Evolutionary conservation across 92 coral and sea anemone genomes (phyloP), one percentile per base, ranked within the genome.

Genomic region (Palythoa grandis): DNA sequence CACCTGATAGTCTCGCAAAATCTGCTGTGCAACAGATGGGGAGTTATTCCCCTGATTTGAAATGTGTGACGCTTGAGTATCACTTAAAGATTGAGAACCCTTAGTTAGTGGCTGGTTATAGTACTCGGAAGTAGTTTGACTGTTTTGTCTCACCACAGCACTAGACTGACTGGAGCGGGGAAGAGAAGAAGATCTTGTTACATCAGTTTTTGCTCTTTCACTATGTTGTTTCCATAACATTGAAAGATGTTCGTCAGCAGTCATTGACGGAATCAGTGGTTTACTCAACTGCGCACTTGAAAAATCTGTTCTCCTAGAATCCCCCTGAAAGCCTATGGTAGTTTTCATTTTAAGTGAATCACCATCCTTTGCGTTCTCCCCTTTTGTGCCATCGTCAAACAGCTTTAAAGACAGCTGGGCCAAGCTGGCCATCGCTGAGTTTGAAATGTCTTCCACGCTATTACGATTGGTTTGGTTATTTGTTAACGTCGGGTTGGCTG

Each of bases 221-320:
- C 17, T 79, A 14, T 79, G 84, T 9, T n/a, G 69, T 57, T 79
- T 79, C 84, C 84, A 79, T 17, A 79, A 63, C 84, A 63, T 43
- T 65, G 84, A 79, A 22, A 79, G 72, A 67, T 79, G 84, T 48
- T 79, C 58, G 50, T 79, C 84, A 65, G 84, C 84, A 63, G 84
- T 79, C 56, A 47, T 37, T 57, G 83, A 16, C 70, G 48, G 25
- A 47, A 78, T 38, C 24, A 47, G 22, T 9, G 84, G 19, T 39
- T n/a, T 65, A 65, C 57, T 50, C 22, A 54, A 50, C 17, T 13
- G 8, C 1, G 22, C n/a, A 39, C 56, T n/a, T 11, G 54, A 20
- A 65, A 40, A 22, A 63, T 43, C 53, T 60, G 25, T 37, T 60
- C 53, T 78, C 3, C 69, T n/a, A 38, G 19, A 47, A 61, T 15